These are phyloP conservation scores for Cantharis flavilabris DNA, from an alignment of 2,888 invertebrate species.

Conservation along the genomic window DNA sequence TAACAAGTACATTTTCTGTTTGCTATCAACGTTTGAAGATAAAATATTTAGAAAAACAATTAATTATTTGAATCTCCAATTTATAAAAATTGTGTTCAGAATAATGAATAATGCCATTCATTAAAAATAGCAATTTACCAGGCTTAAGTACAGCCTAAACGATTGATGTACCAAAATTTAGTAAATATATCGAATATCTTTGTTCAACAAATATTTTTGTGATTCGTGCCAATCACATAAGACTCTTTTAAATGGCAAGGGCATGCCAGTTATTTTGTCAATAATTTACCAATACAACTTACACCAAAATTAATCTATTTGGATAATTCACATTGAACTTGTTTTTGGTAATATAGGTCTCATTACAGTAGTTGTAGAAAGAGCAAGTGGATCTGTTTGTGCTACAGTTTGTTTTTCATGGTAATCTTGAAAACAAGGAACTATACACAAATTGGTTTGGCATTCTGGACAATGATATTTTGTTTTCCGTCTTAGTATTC, in stretches of 20 bases:
- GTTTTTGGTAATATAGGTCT: conserved; percentile 54
- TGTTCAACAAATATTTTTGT: not conserved
- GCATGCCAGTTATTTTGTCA: not conserved
- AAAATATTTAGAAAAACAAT: not conserved
- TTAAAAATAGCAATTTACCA: not conserved
- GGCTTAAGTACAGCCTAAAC: not conserved
- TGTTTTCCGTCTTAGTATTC: conserved; percentile 82
- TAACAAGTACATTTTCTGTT: not conserved
- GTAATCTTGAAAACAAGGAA: conserved; percentile 87
- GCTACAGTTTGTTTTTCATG: conserved; percentile 65
- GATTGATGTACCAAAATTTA: not conserved
- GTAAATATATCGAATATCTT: not conserved
- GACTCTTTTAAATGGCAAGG: not conserved
- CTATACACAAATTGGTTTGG: conserved; percentile 86
- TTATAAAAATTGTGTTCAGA: not conserved
- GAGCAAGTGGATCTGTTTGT: conserved; percentile 48
- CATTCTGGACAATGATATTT: conserved; percentile 91
- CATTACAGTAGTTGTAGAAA: conserved; percentile 48
- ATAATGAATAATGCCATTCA: not conserved
- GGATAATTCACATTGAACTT: conserved; percentile 51
- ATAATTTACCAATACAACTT: not conserved
- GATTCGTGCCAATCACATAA: not conserved
- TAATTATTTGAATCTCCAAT: not conserved
- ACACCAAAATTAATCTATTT: conserved; percentile 15
- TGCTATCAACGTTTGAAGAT: not conserved